Evolutionary conservation across 2,888 invertebrate genomes (phyloP), one percentile per base, ranked within the genome.

Genomic region (Hirtodrosophila histrioides): DNA sequence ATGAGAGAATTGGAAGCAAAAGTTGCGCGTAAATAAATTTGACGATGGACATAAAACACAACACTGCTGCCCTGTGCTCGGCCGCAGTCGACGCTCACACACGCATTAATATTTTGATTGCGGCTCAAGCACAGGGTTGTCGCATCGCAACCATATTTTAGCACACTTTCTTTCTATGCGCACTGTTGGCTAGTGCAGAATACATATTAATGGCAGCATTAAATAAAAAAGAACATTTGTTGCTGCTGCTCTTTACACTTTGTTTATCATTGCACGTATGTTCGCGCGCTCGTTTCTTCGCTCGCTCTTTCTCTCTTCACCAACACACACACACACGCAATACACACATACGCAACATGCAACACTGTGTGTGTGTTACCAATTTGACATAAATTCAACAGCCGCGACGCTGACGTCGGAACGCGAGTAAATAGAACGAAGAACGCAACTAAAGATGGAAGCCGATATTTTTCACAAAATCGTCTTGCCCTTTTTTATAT

Each of bases 301-400:
- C 61, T 57, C 55, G 54, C 60, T 51, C 55, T 48, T 49, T 39
- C 65, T 54, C 41, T 46, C 62, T 60, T 29, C 51, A 45, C 60
- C 44, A 41, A 43, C 53, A 54, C 58, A 67, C 53, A 71, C 55
- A 61, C 43, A 74, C 69, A 48, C 69, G 60, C 64, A 76, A 73
- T n/a, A 67, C 53, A 71, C 55, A 61, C 43, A 74, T 68, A 48
- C 69, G 60, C 64, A 76, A 73, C 51, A 63, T 75, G 81, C 83
- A 86, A 74, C 77, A 69, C 69, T 60, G 55, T 62, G 46, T 62
- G 83, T 86, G 65, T 78, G 88, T 84, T 84, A 84, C 84, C 84
- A 88, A 86, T 87, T 89, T 90, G 89, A 90, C 89, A 90, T 88
- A 89, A 90, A 90, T 89, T 85, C 90, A 90, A 90, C 89, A 90